Evolutionary conservation across 1,140 invertebrate species (phyloP).

Genomic region (Calliphora vicina): DNA sequence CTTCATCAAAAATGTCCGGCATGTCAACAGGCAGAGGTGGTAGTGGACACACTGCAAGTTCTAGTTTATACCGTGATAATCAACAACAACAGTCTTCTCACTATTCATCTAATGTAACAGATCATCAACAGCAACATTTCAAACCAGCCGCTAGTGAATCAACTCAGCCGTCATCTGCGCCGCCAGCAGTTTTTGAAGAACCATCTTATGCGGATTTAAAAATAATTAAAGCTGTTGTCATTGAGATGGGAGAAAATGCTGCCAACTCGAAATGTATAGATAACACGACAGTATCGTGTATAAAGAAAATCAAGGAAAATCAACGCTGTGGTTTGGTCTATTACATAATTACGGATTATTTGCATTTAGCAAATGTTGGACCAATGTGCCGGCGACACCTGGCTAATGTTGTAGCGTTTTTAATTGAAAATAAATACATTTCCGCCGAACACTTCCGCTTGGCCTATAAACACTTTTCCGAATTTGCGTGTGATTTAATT

Average conservation of each 20-base stretch:
- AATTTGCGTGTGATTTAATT: conserved; percentile 70
- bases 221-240: conserved; percentile 51
- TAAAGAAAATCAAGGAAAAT: no score
- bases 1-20: background rate
- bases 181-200: conserved; percentile 47
- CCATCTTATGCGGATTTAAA: conserved; percentile 46
- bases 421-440: conserved; percentile 59
- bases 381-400: conserved; percentile 57
- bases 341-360: conserved; percentile 56
- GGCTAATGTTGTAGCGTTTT: conserved; percentile 58
- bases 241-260: conserved; percentile 53
- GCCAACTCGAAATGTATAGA: conserved; percentile 41
- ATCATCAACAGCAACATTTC: background rate
- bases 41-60: background rate
- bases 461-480: conserved; percentile 68
- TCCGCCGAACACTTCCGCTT: conserved; percentile 60
- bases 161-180: conserved; percentile 35
- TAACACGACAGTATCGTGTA: conserved; percentile 43
- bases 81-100: background rate
- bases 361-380: conserved; percentile 63
- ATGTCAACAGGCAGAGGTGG: background rate
- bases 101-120: background rate
- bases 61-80: background rate
- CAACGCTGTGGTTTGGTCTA: conserved; percentile 52
- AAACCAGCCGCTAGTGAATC: background rate